These are phyloP conservation scores for Tiphia femorata DNA, from an alignment of 2,888 invertebrate species.

Conservation along the genomic window DNA sequence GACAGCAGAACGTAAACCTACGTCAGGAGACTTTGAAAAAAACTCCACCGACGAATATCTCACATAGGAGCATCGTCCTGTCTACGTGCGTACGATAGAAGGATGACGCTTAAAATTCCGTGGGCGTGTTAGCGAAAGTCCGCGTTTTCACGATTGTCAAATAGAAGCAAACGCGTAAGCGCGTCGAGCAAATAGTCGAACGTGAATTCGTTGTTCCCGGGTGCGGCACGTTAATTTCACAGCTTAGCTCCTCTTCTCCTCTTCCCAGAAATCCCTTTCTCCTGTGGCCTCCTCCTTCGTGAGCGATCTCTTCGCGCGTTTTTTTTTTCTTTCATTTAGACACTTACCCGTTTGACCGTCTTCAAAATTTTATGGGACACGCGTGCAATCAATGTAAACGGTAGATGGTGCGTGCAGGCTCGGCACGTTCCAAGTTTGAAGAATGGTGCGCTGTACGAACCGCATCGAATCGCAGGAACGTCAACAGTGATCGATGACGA, in stretches of 20 bases:
- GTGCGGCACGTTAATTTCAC: not conserved
- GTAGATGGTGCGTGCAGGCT: too few relatives aligned
- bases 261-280: not conserved
- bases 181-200: conserved; percentile 18
- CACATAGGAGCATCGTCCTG: too few relatives aligned
- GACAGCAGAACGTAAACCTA: too few relatives aligned
- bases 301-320: not conserved
- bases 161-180: conserved; percentile 34
- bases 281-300: not conserved
- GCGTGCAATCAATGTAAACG: too few relatives aligned
- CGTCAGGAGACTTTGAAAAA: too few relatives aligned
- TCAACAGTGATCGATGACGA: too few relatives aligned
- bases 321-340: not conserved
- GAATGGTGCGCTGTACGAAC: too few relatives aligned
- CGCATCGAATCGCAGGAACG: too few relatives aligned
- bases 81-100: conserved; percentile 7
- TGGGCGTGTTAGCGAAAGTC: conserved; percentile 49
- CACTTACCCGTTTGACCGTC: too few relatives aligned
- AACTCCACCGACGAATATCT: too few relatives aligned
- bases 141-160: conserved; percentile 47
- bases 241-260: not conserved
- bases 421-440: too few relatives aligned
- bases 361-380: too few relatives aligned
- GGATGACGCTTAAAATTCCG: conserved; percentile 37
- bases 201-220: not conserved